These are phyloP conservation scores for Cerastis rubricosa DNA, from an alignment of 2,888 invertebrate genomes.

Conservation along the genomic window DNA sequence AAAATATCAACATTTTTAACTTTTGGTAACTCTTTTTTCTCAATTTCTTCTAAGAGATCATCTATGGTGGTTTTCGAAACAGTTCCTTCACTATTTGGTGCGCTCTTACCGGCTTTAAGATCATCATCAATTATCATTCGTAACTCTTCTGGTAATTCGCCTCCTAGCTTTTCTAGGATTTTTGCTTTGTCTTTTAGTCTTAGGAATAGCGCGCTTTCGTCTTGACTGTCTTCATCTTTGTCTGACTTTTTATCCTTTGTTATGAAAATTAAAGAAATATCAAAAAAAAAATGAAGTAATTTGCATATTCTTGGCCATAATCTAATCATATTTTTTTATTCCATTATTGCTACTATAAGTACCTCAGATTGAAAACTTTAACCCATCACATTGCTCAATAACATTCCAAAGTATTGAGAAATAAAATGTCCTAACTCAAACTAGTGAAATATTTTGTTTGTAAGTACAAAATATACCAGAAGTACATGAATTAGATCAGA, in stretches of 20 bases:
- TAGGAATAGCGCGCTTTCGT: conserved; percentile 81
- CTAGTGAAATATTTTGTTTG: conserved; percentile 64
- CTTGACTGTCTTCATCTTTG: conserved; percentile 82
- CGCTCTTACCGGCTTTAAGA: conserved; percentile 70
- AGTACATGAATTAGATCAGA: conserved; percentile 61
- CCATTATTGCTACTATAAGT: background rate
- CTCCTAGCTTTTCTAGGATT: conserved; percentile 89
- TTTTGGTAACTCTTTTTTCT: conserved; percentile 85
- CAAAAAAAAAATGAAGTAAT: background rate
- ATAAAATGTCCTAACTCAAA: conserved; percentile 51
- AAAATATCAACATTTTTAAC: conserved; percentile 75
- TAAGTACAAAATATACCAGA: conserved; percentile 68
- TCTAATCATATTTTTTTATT: background rate
- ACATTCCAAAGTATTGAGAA: conserved; percentile 72
- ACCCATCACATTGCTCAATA: conserved; percentile 83
- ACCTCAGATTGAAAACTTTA: conserved; percentile 90
- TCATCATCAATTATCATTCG: conserved; percentile 86
- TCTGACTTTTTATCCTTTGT: conserved; percentile 66
- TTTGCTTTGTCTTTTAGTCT: conserved; percentile 88
- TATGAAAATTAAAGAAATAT: conserved; percentile 13
- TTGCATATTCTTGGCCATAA: background rate
- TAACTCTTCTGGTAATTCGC: conserved; percentile 88
- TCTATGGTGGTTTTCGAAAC: conserved; percentile 75
- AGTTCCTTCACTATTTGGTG: conserved; percentile 74
- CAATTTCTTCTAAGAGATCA: conserved; percentile 85